phyloP scores from a whole-genome alignment of 2,113 vertebrate genomes.

The Coptodon bakossiorum region DNA sequence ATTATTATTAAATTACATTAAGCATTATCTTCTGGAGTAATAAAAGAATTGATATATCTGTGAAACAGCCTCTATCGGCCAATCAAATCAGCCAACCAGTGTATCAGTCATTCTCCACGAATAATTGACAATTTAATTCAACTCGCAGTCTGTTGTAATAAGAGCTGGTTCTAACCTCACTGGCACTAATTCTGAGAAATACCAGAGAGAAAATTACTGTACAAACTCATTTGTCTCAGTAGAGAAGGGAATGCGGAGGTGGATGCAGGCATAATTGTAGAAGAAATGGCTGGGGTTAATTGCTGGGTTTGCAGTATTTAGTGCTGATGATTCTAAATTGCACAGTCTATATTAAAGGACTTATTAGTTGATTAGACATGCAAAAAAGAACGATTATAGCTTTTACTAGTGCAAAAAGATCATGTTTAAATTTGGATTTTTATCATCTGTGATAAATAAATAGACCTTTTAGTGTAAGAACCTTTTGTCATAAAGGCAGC shows the following conservation, averaged over 20 bases:
- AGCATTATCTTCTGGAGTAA: background rate
- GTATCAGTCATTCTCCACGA: background rate
- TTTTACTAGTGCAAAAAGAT: background rate
- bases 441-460: background rate
- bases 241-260: background rate
- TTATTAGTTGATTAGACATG: constrained; percentile 36
- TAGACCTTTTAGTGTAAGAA: background rate
- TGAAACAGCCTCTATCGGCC: background rate
- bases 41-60: background rate
- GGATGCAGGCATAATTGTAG: constrained; percentile 25
- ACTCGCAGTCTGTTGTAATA: background rate
- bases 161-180: background rate
- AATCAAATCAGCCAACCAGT: background rate
- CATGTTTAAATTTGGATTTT: background rate
- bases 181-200: constrained; percentile 14
- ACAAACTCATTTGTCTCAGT: constrained; percentile 27
- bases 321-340: constrained; percentile 31
- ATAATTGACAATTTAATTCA: background rate
- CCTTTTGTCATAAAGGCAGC: background rate
- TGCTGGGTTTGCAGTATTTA: constrained; percentile 34
- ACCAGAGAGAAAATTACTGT: constrained; percentile 18
- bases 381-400: background rate
- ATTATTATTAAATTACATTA: background rate
- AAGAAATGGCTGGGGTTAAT: constrained; percentile 50
- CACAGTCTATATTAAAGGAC: constrained; percentile 7